Evolutionary conservation across 2,888 invertebrate species (phyloP), one percentile per base, ranked within the genome.

Genomic region (Desoria tigrina): DNA sequence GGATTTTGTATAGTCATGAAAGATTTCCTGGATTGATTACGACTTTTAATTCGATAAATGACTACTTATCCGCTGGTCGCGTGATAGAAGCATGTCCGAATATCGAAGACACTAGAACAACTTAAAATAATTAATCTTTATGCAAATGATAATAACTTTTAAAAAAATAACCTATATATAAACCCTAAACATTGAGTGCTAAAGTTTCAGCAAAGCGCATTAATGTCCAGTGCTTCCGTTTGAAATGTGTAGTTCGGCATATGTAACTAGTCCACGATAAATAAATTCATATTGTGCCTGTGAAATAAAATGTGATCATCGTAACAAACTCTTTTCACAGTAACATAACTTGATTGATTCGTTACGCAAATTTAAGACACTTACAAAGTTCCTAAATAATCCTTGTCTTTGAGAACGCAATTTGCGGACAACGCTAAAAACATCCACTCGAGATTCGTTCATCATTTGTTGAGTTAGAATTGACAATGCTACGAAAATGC

Each of bases 271-370:
- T 80, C 92, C 92, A 83, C 92, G 89, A 84, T 94, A 90, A 78
- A 94, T 85, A 83, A 93, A 93, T 85, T 93, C 92, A 82, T 93
- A 94, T 83, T 93, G 93, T 81, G 90, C 87, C 92, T 93, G 84
- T 32, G 84, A 84, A 66, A 11, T 24, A 23, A 53, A 53, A 24
- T n/a, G n/a, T n/a, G n/a, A n/a, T n/a, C n/a, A n/a, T n/a, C n/a
- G n/a, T n/a, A n/a, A n/a, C n/a, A 50, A 14, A 50, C 18, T 18
- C 11, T 14, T 14, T 7, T 18, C 50, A 50, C n/a, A 50, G 6
- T 6, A n/a, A n/a, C n/a, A n/a, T n/a, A n/a, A n/a, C n/a, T n/a
- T n/a, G n/a, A n/a, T n/a, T 1, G 27, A 1, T 45, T 23, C 39
- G 26, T 18, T 23, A n/a, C 24, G 45, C 27, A 56, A 27, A n/a